phyloP scores from a whole-genome alignment of 2,797 vertebrate genomes.

The Fundulus diaphanus region DNA sequence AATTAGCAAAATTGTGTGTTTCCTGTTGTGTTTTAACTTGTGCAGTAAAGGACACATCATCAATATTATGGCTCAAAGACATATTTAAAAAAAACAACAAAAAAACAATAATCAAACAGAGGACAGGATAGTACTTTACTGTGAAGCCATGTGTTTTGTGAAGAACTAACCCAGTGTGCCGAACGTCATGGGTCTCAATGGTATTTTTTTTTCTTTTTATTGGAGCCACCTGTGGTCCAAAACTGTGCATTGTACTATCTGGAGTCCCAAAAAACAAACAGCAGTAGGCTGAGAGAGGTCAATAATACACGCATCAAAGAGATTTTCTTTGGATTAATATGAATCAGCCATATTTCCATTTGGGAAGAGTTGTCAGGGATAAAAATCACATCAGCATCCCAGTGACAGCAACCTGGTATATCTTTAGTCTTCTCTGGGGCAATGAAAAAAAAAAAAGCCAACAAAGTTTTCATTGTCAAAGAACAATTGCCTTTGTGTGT shows the following conservation, averaged over 20 bases:
- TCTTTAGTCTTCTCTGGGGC: constrained; percentile 57
- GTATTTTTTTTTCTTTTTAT: no score
- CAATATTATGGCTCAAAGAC: neutral
- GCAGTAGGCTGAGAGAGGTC: constrained; percentile 19
- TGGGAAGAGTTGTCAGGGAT: constrained; percentile 37
- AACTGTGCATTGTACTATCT: no score
- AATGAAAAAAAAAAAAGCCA: constrained; percentile 50
- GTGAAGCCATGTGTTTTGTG: neutral
- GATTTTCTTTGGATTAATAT: constrained; percentile 29
- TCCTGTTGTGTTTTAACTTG: neutral
- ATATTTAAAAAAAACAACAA: neutral
- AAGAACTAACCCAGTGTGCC: neutral
- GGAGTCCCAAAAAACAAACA: constrained; percentile 22
- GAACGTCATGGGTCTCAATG: no score
- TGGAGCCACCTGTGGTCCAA: neutral
- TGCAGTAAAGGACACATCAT: neutral
- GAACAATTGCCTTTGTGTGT: constrained; percentile 76
- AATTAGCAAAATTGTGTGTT: neutral
- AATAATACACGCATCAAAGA: constrained; percentile 22
- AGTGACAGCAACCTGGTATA: constrained; percentile 73
- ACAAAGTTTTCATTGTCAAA: constrained; percentile 77
- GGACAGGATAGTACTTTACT: neutral
- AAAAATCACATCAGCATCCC: constrained; percentile 50
- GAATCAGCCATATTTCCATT: constrained; percentile 55
- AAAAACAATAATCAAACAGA: neutral